Evolutionary conservation across 2,113 vertebrate species (phyloP).

Genomic region (Hiodon tergisus): DNA sequence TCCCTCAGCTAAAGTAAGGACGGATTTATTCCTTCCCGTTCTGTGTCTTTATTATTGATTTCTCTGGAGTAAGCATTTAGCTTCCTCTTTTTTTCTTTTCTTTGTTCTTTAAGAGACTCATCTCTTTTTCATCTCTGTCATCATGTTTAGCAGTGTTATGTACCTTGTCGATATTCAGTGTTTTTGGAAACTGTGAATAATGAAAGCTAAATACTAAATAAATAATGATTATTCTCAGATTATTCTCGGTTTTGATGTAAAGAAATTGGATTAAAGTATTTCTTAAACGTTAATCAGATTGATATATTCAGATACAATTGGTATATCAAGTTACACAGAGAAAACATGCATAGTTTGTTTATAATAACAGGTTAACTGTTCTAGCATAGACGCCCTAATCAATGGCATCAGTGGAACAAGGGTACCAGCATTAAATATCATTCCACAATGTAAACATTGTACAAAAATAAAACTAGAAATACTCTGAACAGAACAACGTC

Average conservation of each 20-base stretch:
- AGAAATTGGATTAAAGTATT: neutral
- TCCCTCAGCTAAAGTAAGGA: neutral
- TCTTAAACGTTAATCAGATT: neutral
- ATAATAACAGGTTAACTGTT: neutral
- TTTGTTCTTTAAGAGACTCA: neutral
- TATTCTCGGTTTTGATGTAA: no score
- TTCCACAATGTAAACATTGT: constrained; percentile 51
- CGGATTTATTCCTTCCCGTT: neutral
- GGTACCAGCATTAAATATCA: neutral
- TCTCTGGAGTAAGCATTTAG: neutral
- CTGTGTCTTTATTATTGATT: constrained; percentile 1
- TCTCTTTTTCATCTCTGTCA: neutral
- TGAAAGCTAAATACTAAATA: no score
- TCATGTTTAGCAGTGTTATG: neutral
- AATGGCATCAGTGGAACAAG: neutral
- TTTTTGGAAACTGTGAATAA: no score
- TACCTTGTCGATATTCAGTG: no score
- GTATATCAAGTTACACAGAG: neutral
- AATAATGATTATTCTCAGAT: no score
- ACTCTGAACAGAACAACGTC: constrained; percentile 41
- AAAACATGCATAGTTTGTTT: neutral
- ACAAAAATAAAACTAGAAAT: constrained; percentile 44
- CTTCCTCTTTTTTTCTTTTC: neutral
- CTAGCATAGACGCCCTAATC: neutral
- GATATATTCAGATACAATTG: no score